Base-by-base conservation (phyloP, 2,113 vertebrate species). In the Hippoglossus stenolepis region DNA sequence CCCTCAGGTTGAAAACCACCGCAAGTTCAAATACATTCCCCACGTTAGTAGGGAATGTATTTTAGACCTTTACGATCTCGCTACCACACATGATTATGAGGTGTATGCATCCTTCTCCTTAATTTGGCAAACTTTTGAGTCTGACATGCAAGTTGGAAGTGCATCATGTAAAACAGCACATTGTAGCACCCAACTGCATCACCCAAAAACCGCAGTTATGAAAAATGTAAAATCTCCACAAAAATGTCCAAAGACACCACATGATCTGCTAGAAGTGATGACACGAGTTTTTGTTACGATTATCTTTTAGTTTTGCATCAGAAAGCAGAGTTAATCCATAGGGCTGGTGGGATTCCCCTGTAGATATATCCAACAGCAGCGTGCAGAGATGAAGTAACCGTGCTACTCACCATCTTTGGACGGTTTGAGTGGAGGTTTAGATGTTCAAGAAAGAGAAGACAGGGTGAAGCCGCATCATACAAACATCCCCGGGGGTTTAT, bases 321-420 rank as follows among this genome's bases (percentile, higher is more conserved):
- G 79, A 70, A 80, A 20, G 21, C 3, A 0, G 7, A 70, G 21
- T 79, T 87, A 87, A 84, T 91, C 89, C 89, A 76, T 1, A 15
- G 28, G 59, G 28, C 21, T 57, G 77, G 21, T 70, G 60, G 53
- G 43, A 58, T 54, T 45, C 66, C 70, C 38, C 57, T 51, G 72
- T 28, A 58, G 84, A 70, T 82, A 38, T 73, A 73, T 72, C 85
- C 87, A 83, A 13, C 74, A 61, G 71, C 35, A 63, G 71, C 68
- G 64, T 64, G 73, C 73, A 65, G 73, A 75, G 82, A 68, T 77
- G 75, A 64, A 71, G 84, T 63, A 80, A 20, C 71, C 66, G 63
- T 70, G 73, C 79, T 93, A 95, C 94, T 95, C 94, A 95, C 94
- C 94, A 95, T 95, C 87, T 93, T 80, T 77, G 89, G 93, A 87